phyloP scores from a whole-genome alignment of 35 echinoderm and acorn worm genomes.

The Ophioderma brevispina region DNA sequence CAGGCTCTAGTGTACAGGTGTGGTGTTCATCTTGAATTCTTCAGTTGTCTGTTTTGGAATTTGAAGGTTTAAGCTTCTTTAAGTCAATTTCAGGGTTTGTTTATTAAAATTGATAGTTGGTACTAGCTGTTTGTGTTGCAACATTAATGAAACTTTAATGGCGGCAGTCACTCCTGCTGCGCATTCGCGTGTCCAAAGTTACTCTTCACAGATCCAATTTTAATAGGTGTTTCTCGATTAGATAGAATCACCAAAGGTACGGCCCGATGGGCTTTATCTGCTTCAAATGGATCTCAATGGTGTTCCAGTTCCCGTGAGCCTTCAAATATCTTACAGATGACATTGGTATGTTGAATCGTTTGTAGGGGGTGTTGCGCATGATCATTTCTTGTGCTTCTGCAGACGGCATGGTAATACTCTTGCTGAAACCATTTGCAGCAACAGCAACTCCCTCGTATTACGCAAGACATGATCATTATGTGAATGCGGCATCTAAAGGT shows the following conservation, averaged over 20 bases:
- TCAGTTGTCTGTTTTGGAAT: conserved; percentile 55
- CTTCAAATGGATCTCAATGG: conserved; percentile 94
- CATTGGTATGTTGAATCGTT: conserved; percentile 82
- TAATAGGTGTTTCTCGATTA: conserved; percentile 40
- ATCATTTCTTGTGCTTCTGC: conserved; percentile 54
- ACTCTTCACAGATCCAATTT: conserved; percentile 91
- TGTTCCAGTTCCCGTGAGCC: conserved; percentile 94
- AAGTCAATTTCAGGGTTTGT: conserved; percentile 76
- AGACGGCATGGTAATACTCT: conserved; percentile 92
- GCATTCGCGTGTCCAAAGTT: conserved; percentile 94
- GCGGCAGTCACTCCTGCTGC: conserved; percentile 79
- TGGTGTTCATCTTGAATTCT: not conserved
- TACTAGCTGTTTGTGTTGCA: conserved; percentile 71
- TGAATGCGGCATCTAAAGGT: conserved; percentile 69
- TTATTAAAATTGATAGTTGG: conserved; percentile 86
- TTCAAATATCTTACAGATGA: conserved; percentile 69
- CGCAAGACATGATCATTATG: conserved; percentile 87
- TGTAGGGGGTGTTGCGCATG: conserved; percentile 79
- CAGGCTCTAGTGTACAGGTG: conserved; percentile 45
- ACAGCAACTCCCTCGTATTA: conserved; percentile 76
- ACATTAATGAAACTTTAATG: conserved; percentile 91
- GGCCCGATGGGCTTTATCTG: conserved; percentile 65
- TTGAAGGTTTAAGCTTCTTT: conserved; percentile 57
- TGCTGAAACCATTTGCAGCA: conserved; percentile 73
- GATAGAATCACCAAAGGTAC: too few relatives aligned